Evolutionary conservation across 53 echinoderm and acorn worm genomes (phyloP).

Genomic region (Henricia sp.): DNA sequence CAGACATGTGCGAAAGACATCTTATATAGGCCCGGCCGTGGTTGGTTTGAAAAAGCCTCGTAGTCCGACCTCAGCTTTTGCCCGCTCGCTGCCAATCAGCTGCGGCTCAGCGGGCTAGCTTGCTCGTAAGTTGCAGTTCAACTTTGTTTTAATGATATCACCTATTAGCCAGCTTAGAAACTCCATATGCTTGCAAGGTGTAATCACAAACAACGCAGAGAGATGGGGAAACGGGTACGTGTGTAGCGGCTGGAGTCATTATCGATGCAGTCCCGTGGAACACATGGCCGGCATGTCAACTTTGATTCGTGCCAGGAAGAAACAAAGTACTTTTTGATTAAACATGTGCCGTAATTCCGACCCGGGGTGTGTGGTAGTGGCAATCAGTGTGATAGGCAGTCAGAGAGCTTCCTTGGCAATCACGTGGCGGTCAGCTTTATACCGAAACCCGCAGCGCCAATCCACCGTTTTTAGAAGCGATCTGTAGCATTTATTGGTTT

Average conservation of each 20-base stretch:
- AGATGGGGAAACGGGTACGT: background rate
- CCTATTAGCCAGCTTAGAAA: constrained; percentile 31
- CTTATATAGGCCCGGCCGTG: constrained; percentile 29
- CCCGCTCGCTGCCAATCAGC: constrained; percentile 49
- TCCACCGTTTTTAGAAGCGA: constrained; percentile 45
- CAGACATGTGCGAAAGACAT: constrained; percentile 38
- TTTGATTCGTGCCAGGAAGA: constrained; percentile 21
- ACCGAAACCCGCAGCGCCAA: constrained; percentile 43
- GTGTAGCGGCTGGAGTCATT: constrained; percentile 18
- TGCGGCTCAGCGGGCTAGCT: constrained; percentile 22
- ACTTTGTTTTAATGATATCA: constrained; percentile 30
- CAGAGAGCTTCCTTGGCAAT: constrained; percentile 44
- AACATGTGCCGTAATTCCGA: constrained; percentile 54
- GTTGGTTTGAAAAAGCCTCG: background rate
- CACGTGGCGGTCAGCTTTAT: constrained; percentile 37
- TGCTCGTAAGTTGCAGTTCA: constrained; percentile 34
- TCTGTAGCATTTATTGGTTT: constrained; percentile 41
- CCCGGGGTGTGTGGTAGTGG: constrained; percentile 43
- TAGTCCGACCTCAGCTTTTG: background rate
- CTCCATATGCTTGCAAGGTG: constrained; percentile 59
- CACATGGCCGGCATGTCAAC: constrained; percentile 44
- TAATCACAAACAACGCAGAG: constrained; percentile 21
- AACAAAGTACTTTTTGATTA: constrained; percentile 45
- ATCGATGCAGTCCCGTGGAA: constrained; percentile 6
- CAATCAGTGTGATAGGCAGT: background rate